phyloP scores from a whole-genome alignment of 1,140 invertebrate genomes.

The Sycophaga agraensis region DNA sequence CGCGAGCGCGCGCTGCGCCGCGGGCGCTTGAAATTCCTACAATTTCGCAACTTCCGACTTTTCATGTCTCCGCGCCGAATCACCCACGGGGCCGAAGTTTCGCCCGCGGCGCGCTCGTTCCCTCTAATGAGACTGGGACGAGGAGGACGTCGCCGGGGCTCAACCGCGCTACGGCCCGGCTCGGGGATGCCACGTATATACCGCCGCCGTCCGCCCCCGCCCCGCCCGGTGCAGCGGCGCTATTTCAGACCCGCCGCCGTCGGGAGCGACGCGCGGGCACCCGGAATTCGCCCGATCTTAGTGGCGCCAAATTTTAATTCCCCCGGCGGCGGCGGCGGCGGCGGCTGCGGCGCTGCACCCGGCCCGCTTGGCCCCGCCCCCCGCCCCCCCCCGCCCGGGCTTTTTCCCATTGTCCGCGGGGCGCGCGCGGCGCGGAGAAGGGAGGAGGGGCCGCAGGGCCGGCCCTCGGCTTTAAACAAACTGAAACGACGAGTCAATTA shows the following conservation, averaged over 20 bases:
- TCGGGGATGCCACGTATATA: not conserved
- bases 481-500: constrained; percentile 26
- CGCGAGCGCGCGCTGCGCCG: not conserved
- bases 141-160: constrained; percentile 11
- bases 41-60: constrained; percentile 54
- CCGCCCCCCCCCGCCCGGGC: not conserved
- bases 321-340: not conserved
- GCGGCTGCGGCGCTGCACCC: too few relatives aligned
- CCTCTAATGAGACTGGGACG: constrained; percentile 49
- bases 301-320: constrained; percentile 21
- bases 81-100: constrained; percentile 40
- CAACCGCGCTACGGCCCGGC: constrained; percentile 12
- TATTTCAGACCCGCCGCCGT: constrained; percentile 21
- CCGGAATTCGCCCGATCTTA: constrained; percentile 10
- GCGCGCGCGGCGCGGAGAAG: too few relatives aligned
- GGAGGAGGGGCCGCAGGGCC: too few relatives aligned
- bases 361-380: not conserved
- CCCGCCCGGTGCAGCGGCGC: not conserved
- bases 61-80: constrained; percentile 51
- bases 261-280: not conserved
- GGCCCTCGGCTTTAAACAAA: constrained; percentile 21
- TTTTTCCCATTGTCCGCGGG: not conserved
- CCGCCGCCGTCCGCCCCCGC: not conserved
- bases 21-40: constrained; percentile 42
- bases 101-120: constrained; percentile 32